A percentile compares a stretch with the other conserved stretches of the same genome.
These are phyloP conservation scores for Adineta ricciae DNA, from an alignment of 2,888 invertebrate species.

Conservation along the genomic window DNA sequence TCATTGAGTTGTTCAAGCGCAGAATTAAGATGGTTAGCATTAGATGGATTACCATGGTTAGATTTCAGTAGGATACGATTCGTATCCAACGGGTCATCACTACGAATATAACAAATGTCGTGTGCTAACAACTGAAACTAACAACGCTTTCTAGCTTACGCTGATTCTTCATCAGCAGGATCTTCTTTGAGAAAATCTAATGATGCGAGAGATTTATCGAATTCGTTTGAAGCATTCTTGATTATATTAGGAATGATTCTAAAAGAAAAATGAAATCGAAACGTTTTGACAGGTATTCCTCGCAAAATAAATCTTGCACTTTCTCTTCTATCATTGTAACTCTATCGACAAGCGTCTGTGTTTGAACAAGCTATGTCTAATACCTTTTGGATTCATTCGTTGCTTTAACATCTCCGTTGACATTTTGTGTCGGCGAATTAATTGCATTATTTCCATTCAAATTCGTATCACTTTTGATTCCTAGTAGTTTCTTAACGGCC, in stretches of 20 bases:
- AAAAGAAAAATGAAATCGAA: too few species aligned
- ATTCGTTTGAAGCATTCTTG: conserved; percentile 7
- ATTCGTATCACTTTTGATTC: conserved; percentile 57
- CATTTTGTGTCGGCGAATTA: neutral
- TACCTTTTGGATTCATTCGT: conserved; percentile 1
- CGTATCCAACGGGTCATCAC: neutral
- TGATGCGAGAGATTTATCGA: neutral
- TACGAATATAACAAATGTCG: neutral
- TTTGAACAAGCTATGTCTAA: too few species aligned
- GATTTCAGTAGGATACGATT: neutral
- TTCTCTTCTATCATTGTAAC: too few species aligned
- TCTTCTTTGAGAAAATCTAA: conserved; percentile 6
- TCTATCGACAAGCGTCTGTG: too few species aligned
- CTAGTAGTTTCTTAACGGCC: conserved; percentile 80
- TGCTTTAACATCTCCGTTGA: neutral
- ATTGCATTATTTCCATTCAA: conserved; percentile 35
- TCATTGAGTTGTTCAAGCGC: neutral
- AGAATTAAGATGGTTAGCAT: neutral
- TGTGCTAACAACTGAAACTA: too few species aligned
- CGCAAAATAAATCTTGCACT: too few species aligned
- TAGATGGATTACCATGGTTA: neutral
- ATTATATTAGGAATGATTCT: conserved; percentile 1
- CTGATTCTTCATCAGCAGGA: neutral
- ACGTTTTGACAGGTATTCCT: too few species aligned
- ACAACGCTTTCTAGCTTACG: neutral